phyloP scores from a whole-genome alignment of 1,140 invertebrate genomes.

The Yoshiicerus persimilis region DNA sequence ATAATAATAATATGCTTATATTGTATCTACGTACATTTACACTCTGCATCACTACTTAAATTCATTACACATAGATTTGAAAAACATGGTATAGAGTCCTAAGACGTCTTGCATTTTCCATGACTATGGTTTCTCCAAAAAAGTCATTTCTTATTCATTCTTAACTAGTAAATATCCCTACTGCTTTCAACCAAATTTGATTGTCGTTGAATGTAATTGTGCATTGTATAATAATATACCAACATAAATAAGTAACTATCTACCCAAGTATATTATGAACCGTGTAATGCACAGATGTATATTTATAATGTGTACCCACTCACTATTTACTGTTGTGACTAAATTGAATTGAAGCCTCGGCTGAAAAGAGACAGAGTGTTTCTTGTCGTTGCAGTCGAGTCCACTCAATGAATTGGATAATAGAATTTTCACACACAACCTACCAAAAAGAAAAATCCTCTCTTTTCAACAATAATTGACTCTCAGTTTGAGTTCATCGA shows the following conservation, averaged over 20 bases:
- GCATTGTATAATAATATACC: background rate
- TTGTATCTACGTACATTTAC: background rate
- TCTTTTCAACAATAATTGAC: slow-evolving; percentile 47
- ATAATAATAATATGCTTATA: background rate
- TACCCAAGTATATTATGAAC: too few relatives aligned
- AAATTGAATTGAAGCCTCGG: background rate
- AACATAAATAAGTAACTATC: too few relatives aligned
- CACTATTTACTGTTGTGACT: background rate
- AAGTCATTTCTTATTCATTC: background rate
- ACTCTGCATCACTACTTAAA: background rate
- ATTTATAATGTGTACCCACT: background rate
- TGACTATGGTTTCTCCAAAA: background rate
- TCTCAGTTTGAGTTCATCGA: slow-evolving; percentile 42
- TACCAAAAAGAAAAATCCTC: background rate
- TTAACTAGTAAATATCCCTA: background rate
- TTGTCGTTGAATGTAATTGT: background rate
- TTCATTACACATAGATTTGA: background rate
- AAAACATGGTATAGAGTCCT: background rate
- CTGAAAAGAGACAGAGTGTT: background rate
- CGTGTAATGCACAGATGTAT: background rate
- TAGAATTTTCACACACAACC: background rate
- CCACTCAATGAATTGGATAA: slow-evolving; percentile 2
- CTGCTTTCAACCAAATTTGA: background rate
- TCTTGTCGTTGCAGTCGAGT: background rate
- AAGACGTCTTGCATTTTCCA: background rate